Evolutionary conservation across 2,888 invertebrate species (phyloP).

Genomic region (Sepiola atlantica): DNA sequence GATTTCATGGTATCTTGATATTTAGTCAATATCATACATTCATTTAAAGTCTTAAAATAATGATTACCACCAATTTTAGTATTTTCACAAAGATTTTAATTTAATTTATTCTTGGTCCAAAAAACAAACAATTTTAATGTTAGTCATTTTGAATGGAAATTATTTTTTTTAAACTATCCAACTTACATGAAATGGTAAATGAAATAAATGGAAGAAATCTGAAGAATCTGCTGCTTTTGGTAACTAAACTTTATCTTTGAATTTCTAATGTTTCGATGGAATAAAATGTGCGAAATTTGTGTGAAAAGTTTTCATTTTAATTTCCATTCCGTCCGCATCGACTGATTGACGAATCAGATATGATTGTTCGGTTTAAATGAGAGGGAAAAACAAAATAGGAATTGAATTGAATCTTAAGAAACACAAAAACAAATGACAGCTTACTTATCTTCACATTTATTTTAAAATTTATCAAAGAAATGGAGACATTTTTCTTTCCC

Average conservation of each 20-base stretch:
- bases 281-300: conserved; percentile 15
- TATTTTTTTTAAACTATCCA: neutral
- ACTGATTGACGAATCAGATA: neutral
- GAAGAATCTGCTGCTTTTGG: neutral
- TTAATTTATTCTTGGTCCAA: neutral
- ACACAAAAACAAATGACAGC: neutral
- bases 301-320: neutral
- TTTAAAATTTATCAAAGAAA: neutral
- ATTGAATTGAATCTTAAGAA: neutral
- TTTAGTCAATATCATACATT: too few species aligned
- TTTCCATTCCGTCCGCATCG: neutral
- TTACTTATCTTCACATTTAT: conserved; percentile 19
- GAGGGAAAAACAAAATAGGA: neutral
- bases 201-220: neutral
- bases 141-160: neutral
- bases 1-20: too few species aligned
- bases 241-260: neutral
- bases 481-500: neutral
- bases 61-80: neutral
- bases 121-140: neutral
- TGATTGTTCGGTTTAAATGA: neutral
- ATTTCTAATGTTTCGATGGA: neutral
- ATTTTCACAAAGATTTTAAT: neutral
- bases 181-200: neutral
- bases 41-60: neutral